Conservation (phyloP, 2,888 invertebrate genomes). For the Eupithecia subumbrata region DNA sequence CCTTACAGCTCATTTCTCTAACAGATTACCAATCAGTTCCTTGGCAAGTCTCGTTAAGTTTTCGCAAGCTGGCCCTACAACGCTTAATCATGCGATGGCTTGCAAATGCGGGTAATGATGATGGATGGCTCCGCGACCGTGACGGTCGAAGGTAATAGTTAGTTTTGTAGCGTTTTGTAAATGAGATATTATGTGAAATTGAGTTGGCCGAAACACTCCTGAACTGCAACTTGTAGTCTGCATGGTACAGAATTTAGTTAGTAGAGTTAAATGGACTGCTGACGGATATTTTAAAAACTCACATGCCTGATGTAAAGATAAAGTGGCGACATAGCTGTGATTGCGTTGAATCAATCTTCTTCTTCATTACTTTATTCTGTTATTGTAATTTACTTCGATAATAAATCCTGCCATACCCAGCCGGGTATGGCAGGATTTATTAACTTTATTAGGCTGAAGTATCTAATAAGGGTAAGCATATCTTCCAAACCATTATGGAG, state of each 20-base stretch:
- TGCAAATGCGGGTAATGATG: conserved; percentile 52
- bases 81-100: conserved; percentile 53
- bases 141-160: conserved; percentile 33
- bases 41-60: conserved; percentile 26
- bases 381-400: too few relatives aligned
- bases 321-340: neutral
- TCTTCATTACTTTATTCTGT: too few relatives aligned
- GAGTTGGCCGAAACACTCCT: neutral
- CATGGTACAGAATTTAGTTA: neutral
- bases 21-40: conserved; percentile 17
- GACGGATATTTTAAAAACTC: neutral
- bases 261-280: neutral
- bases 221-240: neutral
- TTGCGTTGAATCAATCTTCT: neutral
- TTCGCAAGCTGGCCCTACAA: conserved; percentile 34
- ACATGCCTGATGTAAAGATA: neutral
- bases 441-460: too few relatives aligned
- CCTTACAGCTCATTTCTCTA: conserved; percentile 13
- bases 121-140: conserved; percentile 35
- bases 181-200: conserved; percentile 1
- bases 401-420: too few relatives aligned
- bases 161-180: conserved; percentile 21
- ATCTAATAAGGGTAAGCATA: too few relatives aligned
- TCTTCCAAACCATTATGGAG: neutral
- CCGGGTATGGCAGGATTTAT: too few relatives aligned